A percentile compares a stretch with the other conserved stretches of the same genome.
Evolutionary conservation across 2,113 vertebrate genomes (phyloP).

Genomic region (Rhinogobius similis): DNA sequence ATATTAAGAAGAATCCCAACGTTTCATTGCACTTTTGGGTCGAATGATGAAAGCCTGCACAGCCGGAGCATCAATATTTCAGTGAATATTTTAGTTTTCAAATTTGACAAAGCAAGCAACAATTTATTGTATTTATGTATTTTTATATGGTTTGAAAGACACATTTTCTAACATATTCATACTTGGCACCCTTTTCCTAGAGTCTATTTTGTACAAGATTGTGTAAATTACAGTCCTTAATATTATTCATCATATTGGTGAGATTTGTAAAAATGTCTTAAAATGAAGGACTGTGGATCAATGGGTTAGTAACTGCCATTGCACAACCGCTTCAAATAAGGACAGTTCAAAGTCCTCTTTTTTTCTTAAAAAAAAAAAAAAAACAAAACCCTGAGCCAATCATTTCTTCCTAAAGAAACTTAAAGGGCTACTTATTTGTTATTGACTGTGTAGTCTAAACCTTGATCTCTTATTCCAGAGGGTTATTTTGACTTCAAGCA

Average conservation of each 20-base stretch:
- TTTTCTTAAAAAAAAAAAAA: slow-evolving; percentile 34
- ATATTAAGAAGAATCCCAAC: slow-evolving; percentile 16
- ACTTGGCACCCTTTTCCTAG: slow-evolving; percentile 22
- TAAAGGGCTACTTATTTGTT: slow-evolving; percentile 15
- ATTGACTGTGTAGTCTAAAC: slow-evolving; percentile 28
- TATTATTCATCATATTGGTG: slow-evolving; percentile 81
- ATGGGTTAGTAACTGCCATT: slow-evolving; percentile 48
- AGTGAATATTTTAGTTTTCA: slow-evolving; percentile 4
- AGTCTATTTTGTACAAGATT: slow-evolving; percentile 21
- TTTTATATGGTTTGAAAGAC: slow-evolving; percentile 42
- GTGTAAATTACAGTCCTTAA: slow-evolving; percentile 43
- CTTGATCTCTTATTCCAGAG: slow-evolving; percentile 29
- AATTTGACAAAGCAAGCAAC: slow-evolving; percentile 21
- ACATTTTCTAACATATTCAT: slow-evolving; percentile 26
- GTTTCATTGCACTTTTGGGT: slow-evolving; percentile 23
- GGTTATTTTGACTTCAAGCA: slow-evolving; percentile 41
- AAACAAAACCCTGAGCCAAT: slow-evolving; percentile 62
- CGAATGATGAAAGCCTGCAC: slow-evolving; percentile 14
- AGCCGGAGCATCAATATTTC: slow-evolving; percentile 31
- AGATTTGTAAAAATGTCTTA: slow-evolving; percentile 63
- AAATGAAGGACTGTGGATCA: slow-evolving; percentile 57
- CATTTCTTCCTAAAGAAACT: slow-evolving; percentile 33
- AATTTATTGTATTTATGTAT: slow-evolving; percentile 37
- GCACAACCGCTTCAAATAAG: slow-evolving; percentile 55
- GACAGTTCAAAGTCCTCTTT: slow-evolving; percentile 44